These are phyloP conservation scores for Musca domestica DNA, from an alignment of 1,140 invertebrate genomes.

Conservation along the genomic window DNA sequence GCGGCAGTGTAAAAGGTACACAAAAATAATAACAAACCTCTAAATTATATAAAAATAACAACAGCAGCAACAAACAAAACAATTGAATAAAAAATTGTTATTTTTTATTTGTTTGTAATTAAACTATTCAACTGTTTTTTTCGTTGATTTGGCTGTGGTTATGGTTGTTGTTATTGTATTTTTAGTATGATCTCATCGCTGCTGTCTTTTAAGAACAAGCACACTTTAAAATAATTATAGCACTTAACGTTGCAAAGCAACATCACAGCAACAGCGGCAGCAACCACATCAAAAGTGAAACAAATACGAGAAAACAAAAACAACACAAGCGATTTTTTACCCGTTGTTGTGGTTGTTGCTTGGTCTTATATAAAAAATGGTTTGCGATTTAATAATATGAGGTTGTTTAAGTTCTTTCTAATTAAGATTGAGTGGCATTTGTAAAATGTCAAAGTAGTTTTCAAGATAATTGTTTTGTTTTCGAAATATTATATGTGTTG, in stretches of 20 bases:
- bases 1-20: too few relatives aligned
- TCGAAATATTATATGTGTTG: background rate
- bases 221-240: constrained; percentile 21
- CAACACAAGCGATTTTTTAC: background rate
- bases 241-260: constrained; percentile 15
- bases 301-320: background rate
- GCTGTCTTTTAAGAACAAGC: constrained; percentile 7
- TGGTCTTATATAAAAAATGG: too few relatives aligned
- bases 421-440: constrained; percentile 22
- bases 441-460: constrained; percentile 22
- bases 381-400: constrained; percentile 1
- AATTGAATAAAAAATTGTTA: background rate
- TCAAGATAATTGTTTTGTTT: constrained; percentile 21
- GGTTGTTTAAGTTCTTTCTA: constrained; percentile 20
- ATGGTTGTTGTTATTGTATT: background rate
- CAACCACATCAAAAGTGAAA: constrained; percentile 1
- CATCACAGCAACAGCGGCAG: too few relatives aligned
- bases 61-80: background rate
- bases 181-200: constrained; percentile 17
- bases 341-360: too few relatives aligned
- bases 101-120: constrained; percentile 20
- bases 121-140: constrained; percentile 5
- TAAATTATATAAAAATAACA: constrained; percentile 2
- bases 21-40: background rate
- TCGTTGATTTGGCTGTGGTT: too few relatives aligned